Base-by-base conservation (phyloP, 1,140 invertebrate species). In the Ceratitis capitata region DNA sequence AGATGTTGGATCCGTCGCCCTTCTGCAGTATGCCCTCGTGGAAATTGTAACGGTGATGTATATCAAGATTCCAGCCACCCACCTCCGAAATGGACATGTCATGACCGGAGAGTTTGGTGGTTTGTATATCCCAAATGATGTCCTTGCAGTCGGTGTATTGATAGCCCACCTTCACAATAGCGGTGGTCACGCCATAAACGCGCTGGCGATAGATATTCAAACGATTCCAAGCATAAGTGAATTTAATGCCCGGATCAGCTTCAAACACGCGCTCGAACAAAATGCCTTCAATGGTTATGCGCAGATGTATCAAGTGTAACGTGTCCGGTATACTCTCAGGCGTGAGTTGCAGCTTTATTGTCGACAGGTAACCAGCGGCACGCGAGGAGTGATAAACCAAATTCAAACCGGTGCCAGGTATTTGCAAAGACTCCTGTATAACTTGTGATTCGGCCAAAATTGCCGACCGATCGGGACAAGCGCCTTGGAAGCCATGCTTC, bases 1-100 rank as follows among this genome's bases (percentile, higher is more conserved):
- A 99, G 85, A 99, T 98, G 89, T 98, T 99, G 0, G 97, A 97
- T 29, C 98, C 98, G 92, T 99, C 98, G 39, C 98, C 98, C 91
- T 99, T 99, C 92, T 99, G 98, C 1, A 99, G 93, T 86, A 99
- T 99, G 35, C 97, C 98, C 94, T 99, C 98, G 91, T 98, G 97
- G 94, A 98, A 98, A 91, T 99, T 99, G 92, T 99, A 99, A 87
- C 98, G 94, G 89, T 99, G 98, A 93, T 99, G 98, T 87, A 99
- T 98, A 90, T 99, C 97, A 83, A 99, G 92, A 92, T 99, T 99
- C 98, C 98, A 99, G 9, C 97, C 97, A 2, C 98, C 98, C 29
- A 99, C 96, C 91, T 98, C 97, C 0, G 98, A 98, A 49, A 99
- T 98, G 83, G 96, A 97, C 95, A 99, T 97, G 90, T 99, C 98